Base-by-base conservation (phyloP, 2,113 vertebrate genomes). In the Festucalex cinctus region DNA sequence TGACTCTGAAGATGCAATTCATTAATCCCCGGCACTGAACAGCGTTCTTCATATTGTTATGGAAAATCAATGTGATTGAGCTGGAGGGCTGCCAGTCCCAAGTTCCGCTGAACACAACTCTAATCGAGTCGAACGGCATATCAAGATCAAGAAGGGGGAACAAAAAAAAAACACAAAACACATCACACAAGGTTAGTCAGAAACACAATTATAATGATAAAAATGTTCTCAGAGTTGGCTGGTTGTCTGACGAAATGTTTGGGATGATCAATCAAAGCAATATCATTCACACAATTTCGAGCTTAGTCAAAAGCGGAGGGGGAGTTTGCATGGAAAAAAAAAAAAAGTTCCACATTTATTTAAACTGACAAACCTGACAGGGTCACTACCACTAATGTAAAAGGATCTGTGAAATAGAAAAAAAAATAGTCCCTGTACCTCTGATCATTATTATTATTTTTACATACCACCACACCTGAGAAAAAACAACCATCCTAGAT, bases 31-130 rank as follows among this genome's bases (percentile, higher is more conserved):
- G 66, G 74, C 79, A 82, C 82, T 85, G 84, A 90, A 86, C 88
- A 90, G 85, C 81, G 81, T 86, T 91, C 86, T 88, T 92, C 87
- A 91, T 92, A 92, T 91, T 91, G 86, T 90, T 92, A 92, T 90
- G 88, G 85, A 88, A 91, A 91, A 92, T 92, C 92, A 88, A 92
- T 93, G 86, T 73, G 88, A 90, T 86, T 84, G 79, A 89, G 86
- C 89, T 90, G 90, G 86, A 90, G 65, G 70, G 66, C 77, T 76
- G 89, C 88, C 91, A 90, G 84, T 49, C 1, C 28, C 3, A 61
- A 59, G 70, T 84, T 80, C 77, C 76, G 69, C 70, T 70, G 74
- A 77, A 78, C 82, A 85, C 67, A 57, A 67, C 76, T 78, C 61
- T 80, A 86, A 91, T 91, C 88, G 86, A 88, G 86, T 74, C 81